Conservation (phyloP, 2,797 vertebrate genomes). For the Amazona ochrocephala region DNA sequence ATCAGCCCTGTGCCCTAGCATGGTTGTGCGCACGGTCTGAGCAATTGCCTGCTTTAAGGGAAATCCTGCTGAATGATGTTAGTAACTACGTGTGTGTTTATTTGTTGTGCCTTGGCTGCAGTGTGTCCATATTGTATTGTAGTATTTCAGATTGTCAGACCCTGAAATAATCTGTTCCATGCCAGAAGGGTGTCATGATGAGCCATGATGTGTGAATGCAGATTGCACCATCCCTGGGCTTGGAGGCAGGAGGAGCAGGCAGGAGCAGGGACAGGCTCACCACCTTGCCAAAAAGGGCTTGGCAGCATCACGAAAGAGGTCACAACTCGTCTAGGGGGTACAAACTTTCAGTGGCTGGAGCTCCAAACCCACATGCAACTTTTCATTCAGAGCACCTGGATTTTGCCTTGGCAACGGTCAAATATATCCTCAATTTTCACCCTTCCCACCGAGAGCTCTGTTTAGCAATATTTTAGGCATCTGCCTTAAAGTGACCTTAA, state of each 20-base stretch:
- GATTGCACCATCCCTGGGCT: neutral
- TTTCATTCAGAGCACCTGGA: neutral
- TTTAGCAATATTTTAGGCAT: neutral
- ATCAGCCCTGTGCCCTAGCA: neutral
- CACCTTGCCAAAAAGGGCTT: neutral
- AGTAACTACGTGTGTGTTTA: neutral
- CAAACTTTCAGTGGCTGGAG: neutral
- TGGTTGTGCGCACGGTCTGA: fast-evolving
- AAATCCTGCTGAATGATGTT: neutral
- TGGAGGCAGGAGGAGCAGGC: fast-evolving
- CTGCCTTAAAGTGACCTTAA: neutral
- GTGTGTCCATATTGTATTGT: neutral
- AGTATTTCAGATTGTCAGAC: neutral
- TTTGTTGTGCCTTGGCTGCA: neutral
- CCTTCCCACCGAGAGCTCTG: neutral
- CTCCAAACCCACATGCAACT: neutral
- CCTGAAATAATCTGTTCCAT: neutral
- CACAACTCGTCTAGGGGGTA: fast-evolving
- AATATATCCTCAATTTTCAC: neutral
- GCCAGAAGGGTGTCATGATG: fast-evolving
- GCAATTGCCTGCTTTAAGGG: neutral
- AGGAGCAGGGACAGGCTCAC: neutral
- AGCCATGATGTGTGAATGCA: fast-evolving
- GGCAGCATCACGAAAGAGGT: neutral
- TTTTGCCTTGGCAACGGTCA: neutral